Evolutionary conservation across 2,797 vertebrate genomes (phyloP), one percentile per base, ranked within the genome.

Genomic region (Chromobotia macracanthus): DNA sequence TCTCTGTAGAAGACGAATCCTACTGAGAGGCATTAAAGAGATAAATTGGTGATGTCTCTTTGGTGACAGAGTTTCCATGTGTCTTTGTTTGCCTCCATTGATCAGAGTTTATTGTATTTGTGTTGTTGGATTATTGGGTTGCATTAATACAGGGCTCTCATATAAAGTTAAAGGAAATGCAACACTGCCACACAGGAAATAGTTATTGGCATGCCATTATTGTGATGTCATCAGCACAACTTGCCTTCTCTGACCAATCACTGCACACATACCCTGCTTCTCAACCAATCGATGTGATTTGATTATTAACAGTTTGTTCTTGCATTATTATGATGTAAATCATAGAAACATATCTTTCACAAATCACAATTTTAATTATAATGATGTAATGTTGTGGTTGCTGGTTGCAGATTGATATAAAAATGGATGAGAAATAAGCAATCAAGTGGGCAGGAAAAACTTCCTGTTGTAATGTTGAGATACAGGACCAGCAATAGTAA

Each of bases 41-140:
- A 95, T 95, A 92, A 95, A 95, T 95, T 92, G 93, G 91, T 92
- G 91, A 93, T 90, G 93, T 93, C 92, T 91, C 87, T 89, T 86
- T 85, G 87, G 90, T 93, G 93, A 94, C 93, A 94, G 90, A 91
- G 90, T 93, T 90, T 92, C 94, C 93, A 92, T 93, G 92, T 92
- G 93, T 94, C 94, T 94, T 87, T 90, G 90, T 91, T 92, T 78
- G 87, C 90, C 88, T 90, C 89, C 90, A 94, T 94, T 95, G 94
- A 94, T 94, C 93, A 94, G 92, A 92, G 93, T 94, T 95, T 93
- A 92, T 93, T 93, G 93, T 93, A 93, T 94, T 94, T 94, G 91
- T 92, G 92, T 93, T 93, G 92, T 90, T 90, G 92, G 90, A 91
- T 94, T 94, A 93, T 93, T 93, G 93, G 90, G 88, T 89, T 89